Evolutionary conservation across 1,140 invertebrate genomes (phyloP).

Genomic region (Lepidurus packardi): DNA sequence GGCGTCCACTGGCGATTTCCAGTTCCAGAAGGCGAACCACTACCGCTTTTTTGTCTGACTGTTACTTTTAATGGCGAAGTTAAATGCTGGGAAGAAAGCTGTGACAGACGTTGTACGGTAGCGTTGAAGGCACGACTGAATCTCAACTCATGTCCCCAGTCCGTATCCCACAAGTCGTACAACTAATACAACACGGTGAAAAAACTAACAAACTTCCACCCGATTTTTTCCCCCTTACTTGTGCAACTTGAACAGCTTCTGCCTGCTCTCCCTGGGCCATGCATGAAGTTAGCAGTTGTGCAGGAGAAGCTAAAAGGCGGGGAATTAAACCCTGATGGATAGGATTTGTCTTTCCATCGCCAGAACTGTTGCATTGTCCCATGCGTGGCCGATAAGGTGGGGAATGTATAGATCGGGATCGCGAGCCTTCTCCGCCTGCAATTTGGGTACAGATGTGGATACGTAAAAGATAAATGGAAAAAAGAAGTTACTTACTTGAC

Average conservation of each 20-base stretch:
- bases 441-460: not conserved
- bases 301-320: not conserved
- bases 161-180: constrained; percentile 8
- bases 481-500: not conserved
- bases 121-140: not conserved
- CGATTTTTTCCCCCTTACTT: not conserved
- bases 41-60: not conserved
- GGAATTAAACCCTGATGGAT: not conserved
- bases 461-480: not conserved
- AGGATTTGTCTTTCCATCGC: not conserved
- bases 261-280: not conserved
- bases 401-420: not conserved
- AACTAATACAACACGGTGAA: not conserved
- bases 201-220: not conserved
- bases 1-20: not conserved
- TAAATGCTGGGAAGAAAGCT: not conserved
- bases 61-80: not conserved
- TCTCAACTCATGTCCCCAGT: not conserved
- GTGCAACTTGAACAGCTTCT: not conserved
- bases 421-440: not conserved
- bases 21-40: not conserved
- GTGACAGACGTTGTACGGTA: not conserved
- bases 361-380: not conserved
- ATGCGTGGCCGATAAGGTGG: not conserved
- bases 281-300: not conserved